These are phyloP conservation scores for Mallotus villosus DNA, from an alignment of 2,797 vertebrate genomes.

Conservation along the genomic window DNA sequence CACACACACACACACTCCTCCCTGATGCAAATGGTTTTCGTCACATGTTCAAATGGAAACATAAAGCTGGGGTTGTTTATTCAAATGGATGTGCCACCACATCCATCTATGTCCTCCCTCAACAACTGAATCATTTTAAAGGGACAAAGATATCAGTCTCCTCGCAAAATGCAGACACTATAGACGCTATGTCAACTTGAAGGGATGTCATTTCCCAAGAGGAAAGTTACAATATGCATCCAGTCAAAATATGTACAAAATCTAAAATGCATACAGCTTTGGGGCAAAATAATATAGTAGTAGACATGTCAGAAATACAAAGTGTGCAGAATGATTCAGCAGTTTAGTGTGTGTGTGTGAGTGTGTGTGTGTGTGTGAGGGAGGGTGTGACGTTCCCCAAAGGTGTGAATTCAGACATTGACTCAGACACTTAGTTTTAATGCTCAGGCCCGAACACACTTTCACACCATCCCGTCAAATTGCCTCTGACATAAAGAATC, in stretches of 20 bases:
- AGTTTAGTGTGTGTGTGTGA: constrained; percentile 15
- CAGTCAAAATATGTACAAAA: too few species aligned
- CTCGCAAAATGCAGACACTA: not conserved
- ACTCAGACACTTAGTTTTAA: too few species aligned
- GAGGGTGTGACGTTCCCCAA: too few species aligned
- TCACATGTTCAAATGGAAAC: constrained; percentile 6
- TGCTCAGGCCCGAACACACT: too few species aligned
- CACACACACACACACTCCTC: too few species aligned
- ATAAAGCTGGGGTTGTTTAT: not conserved
- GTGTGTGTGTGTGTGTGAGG: constrained; percentile 14
- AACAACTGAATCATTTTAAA: not conserved
- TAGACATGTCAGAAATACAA: too few species aligned
- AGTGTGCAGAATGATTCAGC: too few species aligned
- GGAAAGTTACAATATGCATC: not conserved
- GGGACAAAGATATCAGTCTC: not conserved
- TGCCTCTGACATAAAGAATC: too few species aligned
- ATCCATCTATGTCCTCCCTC: not conserved
- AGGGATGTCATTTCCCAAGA: not conserved
- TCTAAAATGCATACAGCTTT: too few species aligned
- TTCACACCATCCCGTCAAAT: too few species aligned
- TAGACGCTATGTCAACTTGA: not conserved
- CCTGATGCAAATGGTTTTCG: not conserved
- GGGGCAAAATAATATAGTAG: too few species aligned
- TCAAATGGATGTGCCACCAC: not conserved
- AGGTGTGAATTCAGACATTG: too few species aligned